phyloP scores from a whole-genome alignment of 2,888 invertebrate genomes.

The Hydriomena furcata region DNA sequence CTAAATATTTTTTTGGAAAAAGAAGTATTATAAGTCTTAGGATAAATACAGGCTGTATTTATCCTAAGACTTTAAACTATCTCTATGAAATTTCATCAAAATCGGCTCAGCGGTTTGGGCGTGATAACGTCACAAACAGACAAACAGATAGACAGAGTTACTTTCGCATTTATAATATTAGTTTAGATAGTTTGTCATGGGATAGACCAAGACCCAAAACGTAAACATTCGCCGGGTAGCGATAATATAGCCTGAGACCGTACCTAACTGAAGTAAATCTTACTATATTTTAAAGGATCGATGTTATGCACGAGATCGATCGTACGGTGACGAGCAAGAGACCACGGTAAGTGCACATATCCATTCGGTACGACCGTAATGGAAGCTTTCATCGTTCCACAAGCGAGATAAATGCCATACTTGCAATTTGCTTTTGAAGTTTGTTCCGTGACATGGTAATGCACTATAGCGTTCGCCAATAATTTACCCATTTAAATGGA shows the following conservation, averaged over 20 bases:
- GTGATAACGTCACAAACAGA: too few relatives aligned
- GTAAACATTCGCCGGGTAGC: neutral
- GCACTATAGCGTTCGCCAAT: conserved; percentile 61
- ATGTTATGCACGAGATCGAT: conserved; percentile 46
- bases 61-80: too few relatives aligned
- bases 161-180: too few relatives aligned
- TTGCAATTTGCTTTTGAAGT: conserved; percentile 74
- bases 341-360: conserved; percentile 73
- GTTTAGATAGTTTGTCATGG: too few relatives aligned
- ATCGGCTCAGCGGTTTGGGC: too few relatives aligned
- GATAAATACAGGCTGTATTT: too few relatives aligned
- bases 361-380: conserved; percentile 66
- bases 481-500: conserved; percentile 61
- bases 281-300: neutral
- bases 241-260: too few relatives aligned
- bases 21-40: too few relatives aligned
- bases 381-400: conserved; percentile 70
- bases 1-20: too few relatives aligned
- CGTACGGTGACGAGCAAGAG: conserved; percentile 43
- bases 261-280: too few relatives aligned
- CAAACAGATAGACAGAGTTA: too few relatives aligned
- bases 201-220: conserved; percentile 3
- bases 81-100: too few relatives aligned
- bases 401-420: conserved; percentile 67
- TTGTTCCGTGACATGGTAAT: conserved; percentile 61